phyloP scores from a whole-genome alignment of 2,113 vertebrate genomes.

The Notothenia rossii region DNA sequence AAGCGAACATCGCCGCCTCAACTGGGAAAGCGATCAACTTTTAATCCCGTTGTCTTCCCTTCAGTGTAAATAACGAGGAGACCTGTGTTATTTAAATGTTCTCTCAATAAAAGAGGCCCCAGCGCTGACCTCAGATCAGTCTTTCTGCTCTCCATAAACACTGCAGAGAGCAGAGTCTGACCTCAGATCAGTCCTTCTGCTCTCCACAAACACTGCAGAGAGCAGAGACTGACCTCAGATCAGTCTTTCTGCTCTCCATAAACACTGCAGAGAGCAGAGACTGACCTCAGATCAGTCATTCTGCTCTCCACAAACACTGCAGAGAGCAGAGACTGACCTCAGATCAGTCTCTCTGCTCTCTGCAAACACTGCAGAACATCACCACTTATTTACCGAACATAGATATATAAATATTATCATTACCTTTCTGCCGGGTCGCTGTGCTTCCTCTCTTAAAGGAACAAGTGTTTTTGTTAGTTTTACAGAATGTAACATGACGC shows the following conservation, averaged over 20 bases:
- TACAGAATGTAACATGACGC: neutral
- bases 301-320: no score
- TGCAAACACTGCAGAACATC: slow-evolving; percentile 61
- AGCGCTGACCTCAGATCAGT: slow-evolving; percentile 42
- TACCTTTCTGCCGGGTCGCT: neutral
- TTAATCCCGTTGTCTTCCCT: slow-evolving; percentile 75
- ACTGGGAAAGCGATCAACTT: slow-evolving; percentile 99
- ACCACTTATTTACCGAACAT: slow-evolving; percentile 18
- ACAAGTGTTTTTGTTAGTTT: neutral
- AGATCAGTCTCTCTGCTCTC: no score
- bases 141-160: slow-evolving; percentile 74
- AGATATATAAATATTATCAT: slow-evolving; percentile 6
- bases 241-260: no score
- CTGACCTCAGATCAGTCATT: no score
- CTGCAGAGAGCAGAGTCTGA: slow-evolving; percentile 41
- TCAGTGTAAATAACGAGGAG: slow-evolving; percentile 59
- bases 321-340: no score
- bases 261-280: no score
- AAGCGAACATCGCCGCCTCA: slow-evolving; percentile 97
- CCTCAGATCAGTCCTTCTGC: slow-evolving; percentile 49
- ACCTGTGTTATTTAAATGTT: neutral
- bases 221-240: no score
- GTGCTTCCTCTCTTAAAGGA: neutral
- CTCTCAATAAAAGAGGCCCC: neutral
- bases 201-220: no score